phyloP scores from a whole-genome alignment of 2,888 invertebrate genomes.

The Meloe dianella region DNA sequence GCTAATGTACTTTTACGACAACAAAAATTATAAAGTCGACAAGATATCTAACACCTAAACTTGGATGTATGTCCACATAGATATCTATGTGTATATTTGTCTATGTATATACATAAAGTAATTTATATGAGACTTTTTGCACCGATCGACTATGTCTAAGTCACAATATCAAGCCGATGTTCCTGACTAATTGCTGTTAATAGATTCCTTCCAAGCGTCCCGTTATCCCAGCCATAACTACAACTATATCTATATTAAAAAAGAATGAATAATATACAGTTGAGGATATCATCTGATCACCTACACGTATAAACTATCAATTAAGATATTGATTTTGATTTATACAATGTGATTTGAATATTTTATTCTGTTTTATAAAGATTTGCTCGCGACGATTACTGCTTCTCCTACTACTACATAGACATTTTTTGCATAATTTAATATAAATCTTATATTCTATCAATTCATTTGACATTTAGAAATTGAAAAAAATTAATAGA shows the following conservation, averaged over 20 bases:
- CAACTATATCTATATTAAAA: constrained; percentile 14
- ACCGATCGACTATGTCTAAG: constrained; percentile 41
- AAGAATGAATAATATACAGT: constrained; percentile 2
- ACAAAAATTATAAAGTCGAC: constrained; percentile 51
- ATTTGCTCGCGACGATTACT: too few relatives aligned
- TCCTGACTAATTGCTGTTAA: constrained; percentile 45
- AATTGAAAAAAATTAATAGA: neutral
- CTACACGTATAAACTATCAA: constrained; percentile 13
- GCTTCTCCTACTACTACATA: constrained; percentile 21
- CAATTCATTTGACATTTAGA: constrained; percentile 10
- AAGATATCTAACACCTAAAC: constrained; percentile 55
- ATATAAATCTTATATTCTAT: too few relatives aligned
- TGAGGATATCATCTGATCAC: constrained; percentile 13
- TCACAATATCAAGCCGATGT: constrained; percentile 51
- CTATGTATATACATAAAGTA: constrained; percentile 47
- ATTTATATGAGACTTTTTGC: constrained; percentile 48
- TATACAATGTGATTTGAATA: constrained; percentile 22
- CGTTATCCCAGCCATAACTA: constrained; percentile 16
- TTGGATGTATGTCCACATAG: constrained; percentile 40
- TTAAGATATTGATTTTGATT: constrained; percentile 24
- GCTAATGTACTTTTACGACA: constrained; percentile 55
- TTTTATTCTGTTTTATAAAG: constrained; percentile 20
- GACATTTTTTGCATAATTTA: constrained; percentile 21
- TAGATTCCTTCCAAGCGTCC: constrained; percentile 19
- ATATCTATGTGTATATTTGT: neutral